Conservation (phyloP, 2,888 invertebrate genomes). For the Stenodema calcarata region DNA sequence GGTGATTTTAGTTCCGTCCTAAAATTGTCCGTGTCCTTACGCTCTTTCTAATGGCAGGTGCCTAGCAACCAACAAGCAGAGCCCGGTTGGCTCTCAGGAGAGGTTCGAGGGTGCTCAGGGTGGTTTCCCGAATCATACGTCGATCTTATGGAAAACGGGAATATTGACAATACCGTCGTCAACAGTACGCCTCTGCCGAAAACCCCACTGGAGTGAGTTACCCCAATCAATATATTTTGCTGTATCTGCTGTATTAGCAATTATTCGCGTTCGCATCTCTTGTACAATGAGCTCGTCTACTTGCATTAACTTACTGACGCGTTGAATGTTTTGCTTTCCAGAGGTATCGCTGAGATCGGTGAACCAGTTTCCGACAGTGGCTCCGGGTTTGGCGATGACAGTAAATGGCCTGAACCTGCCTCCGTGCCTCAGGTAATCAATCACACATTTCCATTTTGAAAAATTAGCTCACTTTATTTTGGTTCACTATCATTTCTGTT, state of each 20-base stretch:
- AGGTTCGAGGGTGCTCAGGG: constrained; percentile 86
- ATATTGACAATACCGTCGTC: constrained; percentile 28
- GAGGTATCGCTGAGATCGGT: constrained; percentile 78
- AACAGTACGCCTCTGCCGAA: constrained; percentile 60
- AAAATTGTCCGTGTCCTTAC: neutral
- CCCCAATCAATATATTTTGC: neutral
- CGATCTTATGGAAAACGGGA: constrained; percentile 66
- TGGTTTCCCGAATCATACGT: constrained; percentile 98
- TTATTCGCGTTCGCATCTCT: no score
- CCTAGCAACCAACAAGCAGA: constrained; percentile 85
- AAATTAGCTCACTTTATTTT: neutral
- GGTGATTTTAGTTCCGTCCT: no score
- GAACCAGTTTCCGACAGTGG: constrained; percentile 67
- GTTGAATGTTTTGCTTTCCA: constrained; percentile 60
- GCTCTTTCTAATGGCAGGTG: constrained; percentile 61
- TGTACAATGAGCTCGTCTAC: no score
- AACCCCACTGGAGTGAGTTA: constrained; percentile 56
- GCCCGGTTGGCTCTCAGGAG: constrained; percentile 97
- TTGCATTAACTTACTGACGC: no score
- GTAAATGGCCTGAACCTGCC: constrained; percentile 57
- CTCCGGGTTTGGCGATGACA: constrained; percentile 60
- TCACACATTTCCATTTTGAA: neutral
- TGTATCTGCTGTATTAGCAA: no score
- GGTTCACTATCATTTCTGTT: no score
- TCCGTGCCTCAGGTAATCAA: constrained; percentile 7